Evolutionary conservation across 2,113 vertebrate species (phyloP).

Genomic region (Mormyrus lacerda): DNA sequence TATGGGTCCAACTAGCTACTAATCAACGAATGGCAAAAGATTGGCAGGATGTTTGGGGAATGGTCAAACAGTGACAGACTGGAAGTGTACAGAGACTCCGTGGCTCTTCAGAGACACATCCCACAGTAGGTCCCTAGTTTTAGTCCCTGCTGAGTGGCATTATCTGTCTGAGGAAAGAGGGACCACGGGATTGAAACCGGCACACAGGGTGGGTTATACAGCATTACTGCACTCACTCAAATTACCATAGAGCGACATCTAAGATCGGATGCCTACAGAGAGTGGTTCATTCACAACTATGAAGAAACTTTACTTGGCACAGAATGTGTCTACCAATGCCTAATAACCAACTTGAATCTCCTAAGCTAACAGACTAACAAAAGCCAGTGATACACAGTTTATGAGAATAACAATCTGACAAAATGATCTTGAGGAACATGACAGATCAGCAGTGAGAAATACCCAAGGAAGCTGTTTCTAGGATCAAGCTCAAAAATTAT

Average conservation of each 20-base stretch:
- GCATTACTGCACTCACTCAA: slow-evolving; percentile 14
- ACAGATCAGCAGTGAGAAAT: background rate
- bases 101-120: slow-evolving; percentile 28
- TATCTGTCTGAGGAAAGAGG: background rate
- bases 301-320: background rate
- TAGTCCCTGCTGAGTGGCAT: background rate
- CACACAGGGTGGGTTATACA: background rate
- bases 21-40: background rate
- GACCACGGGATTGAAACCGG: slow-evolving; percentile 15
- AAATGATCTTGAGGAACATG: background rate
- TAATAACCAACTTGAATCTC: background rate
- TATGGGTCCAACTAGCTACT: background rate
- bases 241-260: background rate
- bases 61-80: background rate
- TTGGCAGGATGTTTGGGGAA: background rate
- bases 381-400: background rate
- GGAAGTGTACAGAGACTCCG: slow-evolving; percentile 4
- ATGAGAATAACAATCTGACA: background rate
- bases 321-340: background rate
- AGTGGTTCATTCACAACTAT: background rate
- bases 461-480: background rate
- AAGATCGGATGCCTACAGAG: background rate
- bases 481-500: too few relatives aligned
- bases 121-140: slow-evolving; percentile 9
- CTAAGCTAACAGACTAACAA: background rate